A percentile compares a stretch with the other conserved stretches of the same genome.
Conservation (phyloP, 2,888 invertebrate species). For the Danaus chrysippus region DNA sequence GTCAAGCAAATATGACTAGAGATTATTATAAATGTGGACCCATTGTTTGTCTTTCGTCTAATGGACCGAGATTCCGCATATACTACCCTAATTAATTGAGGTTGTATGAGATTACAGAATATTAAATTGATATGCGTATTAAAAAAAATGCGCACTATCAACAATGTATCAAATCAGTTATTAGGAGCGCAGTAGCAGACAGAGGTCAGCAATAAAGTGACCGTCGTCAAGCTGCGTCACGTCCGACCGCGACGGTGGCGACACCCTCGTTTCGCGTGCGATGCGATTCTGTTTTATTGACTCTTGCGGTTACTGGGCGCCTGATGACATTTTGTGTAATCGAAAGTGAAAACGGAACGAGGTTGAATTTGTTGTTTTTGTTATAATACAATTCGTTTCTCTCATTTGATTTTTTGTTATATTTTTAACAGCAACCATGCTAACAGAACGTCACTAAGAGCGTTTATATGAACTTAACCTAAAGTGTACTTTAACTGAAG, state of each 20-base stretch:
- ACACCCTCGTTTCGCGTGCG: constrained; percentile 58
- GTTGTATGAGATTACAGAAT: constrained; percentile 22
- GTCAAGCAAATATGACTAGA: constrained; percentile 68
- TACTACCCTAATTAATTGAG: constrained; percentile 45
- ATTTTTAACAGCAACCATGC: neutral
- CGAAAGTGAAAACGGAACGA: constrained; percentile 63
- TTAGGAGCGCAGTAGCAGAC: constrained; percentile 70
- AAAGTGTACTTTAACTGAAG: neutral
- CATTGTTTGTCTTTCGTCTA: constrained; percentile 66
- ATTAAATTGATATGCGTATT: constrained; percentile 7
- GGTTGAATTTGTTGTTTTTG: constrained; percentile 18
- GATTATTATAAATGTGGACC: constrained; percentile 63
- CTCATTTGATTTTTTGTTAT: neutral
- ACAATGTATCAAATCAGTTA: constrained; percentile 51
- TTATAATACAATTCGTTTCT: neutral
- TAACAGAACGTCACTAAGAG: no score
- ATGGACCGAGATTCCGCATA: constrained; percentile 52
- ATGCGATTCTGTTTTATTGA: constrained; percentile 68
- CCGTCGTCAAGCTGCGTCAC: constrained; percentile 75
- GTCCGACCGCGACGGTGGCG: constrained; percentile 53
- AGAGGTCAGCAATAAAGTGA: constrained; percentile 78
- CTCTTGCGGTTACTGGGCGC: constrained; percentile 70
- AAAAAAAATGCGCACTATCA: constrained; percentile 15
- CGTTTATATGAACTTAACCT: no score
- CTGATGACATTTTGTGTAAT: constrained; percentile 65